These are phyloP conservation scores for Hetaerina americana DNA, from an alignment of 1,140 invertebrate genomes.

Conservation along the genomic window DNA sequence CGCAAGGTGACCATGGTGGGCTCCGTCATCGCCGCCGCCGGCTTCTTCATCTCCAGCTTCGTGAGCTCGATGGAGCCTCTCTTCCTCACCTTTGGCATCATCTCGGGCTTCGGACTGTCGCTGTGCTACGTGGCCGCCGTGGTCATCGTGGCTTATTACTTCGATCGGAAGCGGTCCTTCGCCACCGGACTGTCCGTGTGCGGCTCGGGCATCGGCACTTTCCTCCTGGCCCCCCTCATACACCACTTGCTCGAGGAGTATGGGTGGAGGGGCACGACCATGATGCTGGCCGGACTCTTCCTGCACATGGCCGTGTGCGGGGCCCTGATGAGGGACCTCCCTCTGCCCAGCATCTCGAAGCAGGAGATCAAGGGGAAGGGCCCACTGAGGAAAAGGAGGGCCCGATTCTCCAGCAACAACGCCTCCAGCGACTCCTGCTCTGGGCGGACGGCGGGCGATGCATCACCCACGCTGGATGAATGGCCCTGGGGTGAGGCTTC, in stretches of 20 bases:
- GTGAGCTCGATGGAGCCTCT: conserved; percentile 62
- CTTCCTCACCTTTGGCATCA: conserved; percentile 71
- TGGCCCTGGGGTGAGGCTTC: background rate
- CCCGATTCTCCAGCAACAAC: background rate
- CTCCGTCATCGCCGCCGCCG: conserved; percentile 56
- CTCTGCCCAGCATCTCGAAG: background rate
- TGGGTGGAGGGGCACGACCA: conserved; percentile 67
- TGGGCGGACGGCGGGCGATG: background rate
- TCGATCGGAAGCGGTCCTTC: conserved; percentile 79
- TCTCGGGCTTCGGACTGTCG: conserved; percentile 75
- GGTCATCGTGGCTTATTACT: conserved; percentile 92
- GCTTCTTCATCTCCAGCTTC: conserved; percentile 70
- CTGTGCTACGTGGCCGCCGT: conserved; percentile 79
- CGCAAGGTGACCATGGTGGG: conserved; percentile 66
- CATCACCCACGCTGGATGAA: background rate
- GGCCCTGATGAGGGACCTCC: conserved; percentile 63
- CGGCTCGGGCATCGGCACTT: conserved; percentile 79
- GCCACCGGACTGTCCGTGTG: conserved; percentile 88
- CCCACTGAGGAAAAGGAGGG: background rate
- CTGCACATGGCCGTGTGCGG: conserved; percentile 81
- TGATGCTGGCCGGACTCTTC: conserved; percentile 71
- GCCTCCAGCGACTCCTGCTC: background rate
- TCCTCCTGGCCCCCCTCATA: conserved; percentile 80
- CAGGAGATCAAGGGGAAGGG: background rate
- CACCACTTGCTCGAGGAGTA: conserved; percentile 61